Conservation (phyloP, 2,888 invertebrate species). For the Agonopterix subpropinquella region DNA sequence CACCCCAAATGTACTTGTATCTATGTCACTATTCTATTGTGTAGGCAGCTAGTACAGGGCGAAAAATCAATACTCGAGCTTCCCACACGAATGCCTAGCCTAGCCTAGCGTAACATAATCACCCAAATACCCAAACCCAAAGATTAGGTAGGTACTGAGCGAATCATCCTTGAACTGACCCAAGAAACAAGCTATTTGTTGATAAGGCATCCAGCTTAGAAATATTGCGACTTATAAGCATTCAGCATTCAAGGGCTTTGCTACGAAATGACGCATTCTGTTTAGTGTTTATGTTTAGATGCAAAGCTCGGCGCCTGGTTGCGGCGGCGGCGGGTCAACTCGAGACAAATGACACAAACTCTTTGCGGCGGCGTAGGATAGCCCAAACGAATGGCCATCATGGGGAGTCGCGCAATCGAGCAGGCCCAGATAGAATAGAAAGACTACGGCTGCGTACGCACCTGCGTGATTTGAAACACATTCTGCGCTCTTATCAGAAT, state of each 20-base stretch:
- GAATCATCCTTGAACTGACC: background rate
- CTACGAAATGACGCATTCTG: slow-evolving; percentile 39
- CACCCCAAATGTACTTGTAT: slow-evolving; percentile 12
- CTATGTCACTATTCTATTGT: slow-evolving; percentile 38
- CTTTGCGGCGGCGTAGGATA: slow-evolving; percentile 75
- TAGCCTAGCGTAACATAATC: slow-evolving; percentile 4
- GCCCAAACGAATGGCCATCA: slow-evolving; percentile 74
- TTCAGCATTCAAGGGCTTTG: background rate
- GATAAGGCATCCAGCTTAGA: slow-evolving; percentile 1
- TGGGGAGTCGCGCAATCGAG: slow-evolving; percentile 81
- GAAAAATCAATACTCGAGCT: slow-evolving; percentile 66
- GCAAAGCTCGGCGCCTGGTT: slow-evolving; percentile 47
- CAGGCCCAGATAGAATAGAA: slow-evolving; percentile 91
- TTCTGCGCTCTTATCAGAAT: slow-evolving; percentile 64
- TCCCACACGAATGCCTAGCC: slow-evolving; percentile 22
- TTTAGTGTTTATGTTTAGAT: slow-evolving; percentile 56
- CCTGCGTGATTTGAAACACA: slow-evolving; percentile 85
- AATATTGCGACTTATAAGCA: background rate
- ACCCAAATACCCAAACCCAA: background rate
- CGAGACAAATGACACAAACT: slow-evolving; percentile 69
- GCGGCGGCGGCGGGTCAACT: slow-evolving; percentile 52
- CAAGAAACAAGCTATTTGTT: slow-evolving; percentile 2
- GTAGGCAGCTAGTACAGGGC: slow-evolving; percentile 33
- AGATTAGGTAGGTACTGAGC: background rate
- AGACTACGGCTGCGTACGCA: slow-evolving; percentile 97